Conservation (phyloP, 64 coral and sea anemone genomes). For the Pocillopora verrucosa region DNA sequence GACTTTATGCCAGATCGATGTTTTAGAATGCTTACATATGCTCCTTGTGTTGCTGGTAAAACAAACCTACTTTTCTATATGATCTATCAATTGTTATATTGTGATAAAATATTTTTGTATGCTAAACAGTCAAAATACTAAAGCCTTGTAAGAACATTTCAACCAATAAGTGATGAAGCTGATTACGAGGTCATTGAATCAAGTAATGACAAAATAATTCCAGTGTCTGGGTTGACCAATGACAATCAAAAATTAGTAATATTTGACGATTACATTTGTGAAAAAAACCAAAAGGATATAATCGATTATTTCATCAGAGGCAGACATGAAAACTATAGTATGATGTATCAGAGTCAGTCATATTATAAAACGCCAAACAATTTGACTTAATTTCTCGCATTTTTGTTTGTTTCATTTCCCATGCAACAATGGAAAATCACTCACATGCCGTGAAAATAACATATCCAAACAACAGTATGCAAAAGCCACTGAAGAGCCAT, state of each 20-base stretch:
- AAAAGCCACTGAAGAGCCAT: too few species aligned
- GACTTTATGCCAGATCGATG: neutral
- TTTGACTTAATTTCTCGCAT: slow-evolving; percentile 34
- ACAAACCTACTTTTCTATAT: slow-evolving; percentile 5
- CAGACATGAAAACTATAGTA: slow-evolving; percentile 26
- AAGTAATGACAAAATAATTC: slow-evolving; percentile 24
- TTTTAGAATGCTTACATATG: slow-evolving; percentile 30
- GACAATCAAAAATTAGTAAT: slow-evolving; percentile 21
- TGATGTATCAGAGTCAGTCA: slow-evolving; percentile 22
- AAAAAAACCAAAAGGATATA: slow-evolving; percentile 6
- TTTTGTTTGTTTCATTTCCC: slow-evolving; percentile 15
- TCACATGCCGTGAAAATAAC: too few species aligned
- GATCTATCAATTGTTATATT: slow-evolving; percentile 1
- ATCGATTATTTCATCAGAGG: slow-evolving; percentile 42
- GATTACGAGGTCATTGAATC: neutral
- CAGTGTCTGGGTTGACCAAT: neutral
- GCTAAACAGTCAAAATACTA: slow-evolving; percentile 24
- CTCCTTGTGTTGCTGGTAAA: slow-evolving; percentile 15
- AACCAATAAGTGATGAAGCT: neutral
- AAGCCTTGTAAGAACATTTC: neutral
- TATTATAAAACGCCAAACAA: slow-evolving; percentile 44
- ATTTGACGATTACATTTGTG: slow-evolving; percentile 32
- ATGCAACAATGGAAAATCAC: too few species aligned
- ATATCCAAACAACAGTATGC: too few species aligned
- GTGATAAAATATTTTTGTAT: slow-evolving; percentile 30